Percentiles rank a stretch among this genome's conserved stretches.
Evolutionary conservation across 2,113 vertebrate species (phyloP).

Genomic region (Cairina moschata): DNA sequence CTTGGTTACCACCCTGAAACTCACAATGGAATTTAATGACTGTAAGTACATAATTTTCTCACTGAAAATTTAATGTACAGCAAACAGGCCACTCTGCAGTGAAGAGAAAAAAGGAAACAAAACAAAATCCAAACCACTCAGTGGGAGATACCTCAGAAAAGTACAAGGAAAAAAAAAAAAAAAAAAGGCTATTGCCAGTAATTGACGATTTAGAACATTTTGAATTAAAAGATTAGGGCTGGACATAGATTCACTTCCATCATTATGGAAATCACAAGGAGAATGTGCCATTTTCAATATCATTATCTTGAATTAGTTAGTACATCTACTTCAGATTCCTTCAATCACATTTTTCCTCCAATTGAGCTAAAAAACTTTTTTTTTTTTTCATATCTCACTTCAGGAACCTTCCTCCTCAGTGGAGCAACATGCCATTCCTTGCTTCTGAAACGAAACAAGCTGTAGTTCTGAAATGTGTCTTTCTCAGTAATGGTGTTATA

Average conservation of each 20-base stretch:
- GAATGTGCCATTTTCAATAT: conserved; percentile 4
- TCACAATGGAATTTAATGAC: not conserved
- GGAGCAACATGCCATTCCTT: not conserved
- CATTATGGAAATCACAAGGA: not conserved
- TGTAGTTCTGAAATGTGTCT: not conserved
- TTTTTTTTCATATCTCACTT: not conserved
- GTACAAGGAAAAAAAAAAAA: not conserved
- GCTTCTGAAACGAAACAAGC: not conserved
- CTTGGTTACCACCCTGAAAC: not conserved
- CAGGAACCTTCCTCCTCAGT: not conserved
- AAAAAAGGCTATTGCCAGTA: not conserved
- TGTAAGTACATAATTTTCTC: not conserved
- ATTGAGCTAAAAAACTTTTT: not conserved
- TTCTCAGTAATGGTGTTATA: not conserved
- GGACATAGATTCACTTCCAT: not conserved
- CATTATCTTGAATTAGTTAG: not conserved
- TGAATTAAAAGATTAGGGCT: not conserved
- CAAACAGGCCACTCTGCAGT: not conserved
- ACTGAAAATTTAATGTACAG: not conserved
- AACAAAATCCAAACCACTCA: not conserved
- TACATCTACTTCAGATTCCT: not conserved
- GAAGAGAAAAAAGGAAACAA: not conserved
- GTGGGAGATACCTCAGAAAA: not conserved
- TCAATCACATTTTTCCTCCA: not conserved
- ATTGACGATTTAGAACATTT: not conserved